Conservation (phyloP, 1,140 invertebrate genomes). For the Parasteatoda tepidariorum region DNA sequence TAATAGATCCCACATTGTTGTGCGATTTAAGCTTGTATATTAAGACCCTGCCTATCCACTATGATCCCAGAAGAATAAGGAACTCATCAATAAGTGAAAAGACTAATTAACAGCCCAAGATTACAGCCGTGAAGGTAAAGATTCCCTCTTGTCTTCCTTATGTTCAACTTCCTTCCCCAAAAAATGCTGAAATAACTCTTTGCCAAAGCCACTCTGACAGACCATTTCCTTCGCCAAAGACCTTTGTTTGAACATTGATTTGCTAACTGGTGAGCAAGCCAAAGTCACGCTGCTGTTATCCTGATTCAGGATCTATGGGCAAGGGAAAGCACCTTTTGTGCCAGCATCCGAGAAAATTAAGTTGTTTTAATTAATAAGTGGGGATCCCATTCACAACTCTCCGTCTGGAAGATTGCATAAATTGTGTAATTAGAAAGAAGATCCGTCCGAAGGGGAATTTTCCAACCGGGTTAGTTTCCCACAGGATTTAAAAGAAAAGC, state of each 20-base stretch:
- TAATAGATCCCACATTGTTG: not conserved
- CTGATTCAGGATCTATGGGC: not conserved
- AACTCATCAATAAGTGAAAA: not conserved
- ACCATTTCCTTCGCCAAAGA: slow-evolving; percentile 31
- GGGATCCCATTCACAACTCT: not conserved
- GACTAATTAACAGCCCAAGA: slow-evolving; percentile 25
- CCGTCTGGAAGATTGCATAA: slow-evolving; percentile 43
- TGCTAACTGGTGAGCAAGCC: not conserved
- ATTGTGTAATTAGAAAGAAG: slow-evolving; percentile 43
- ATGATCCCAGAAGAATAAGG: not conserved
- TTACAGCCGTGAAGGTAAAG: not conserved
- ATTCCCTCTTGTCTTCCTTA: too few species aligned
- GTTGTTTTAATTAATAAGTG: slow-evolving; percentile 50
- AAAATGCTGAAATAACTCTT: slow-evolving; percentile 13
- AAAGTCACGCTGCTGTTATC: slow-evolving; percentile 24
- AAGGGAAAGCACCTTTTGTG: slow-evolving; percentile 32
- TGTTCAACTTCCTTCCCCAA: not conserved
- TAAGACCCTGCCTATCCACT: not conserved
- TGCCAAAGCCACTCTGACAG: slow-evolving; percentile 8
- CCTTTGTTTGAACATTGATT: slow-evolving; percentile 38
- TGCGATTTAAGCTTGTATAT: not conserved
- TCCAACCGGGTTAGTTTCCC: slow-evolving; percentile 17
- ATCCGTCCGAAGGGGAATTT: not conserved
- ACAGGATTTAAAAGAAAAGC: slow-evolving; percentile 14
- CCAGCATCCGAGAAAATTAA: slow-evolving; percentile 22